Evolutionary conservation across 2,113 vertebrate genomes (phyloP), one percentile per base, ranked within the genome.

Genomic region (Talpa occidentalis): DNA sequence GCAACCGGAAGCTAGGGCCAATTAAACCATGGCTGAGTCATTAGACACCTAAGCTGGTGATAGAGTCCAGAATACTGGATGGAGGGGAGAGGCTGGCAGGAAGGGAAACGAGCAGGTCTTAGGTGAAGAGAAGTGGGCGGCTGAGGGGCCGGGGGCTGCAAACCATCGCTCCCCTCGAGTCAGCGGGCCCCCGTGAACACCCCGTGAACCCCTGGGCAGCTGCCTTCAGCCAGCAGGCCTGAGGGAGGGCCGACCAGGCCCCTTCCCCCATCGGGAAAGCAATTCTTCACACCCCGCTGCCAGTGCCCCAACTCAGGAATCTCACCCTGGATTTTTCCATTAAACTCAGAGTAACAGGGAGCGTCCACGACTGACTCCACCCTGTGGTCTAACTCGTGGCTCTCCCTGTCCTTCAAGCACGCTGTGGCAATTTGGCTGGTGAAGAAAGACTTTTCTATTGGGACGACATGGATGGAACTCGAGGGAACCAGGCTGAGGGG

Each of bases 31-130:
- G 42, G 37, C 73, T 92, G 84, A 80, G 73, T 85, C 76, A 91
- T 88, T 92, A 89, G 73, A 92, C 74, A 85, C 67, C 59, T 91
- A 91, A 95, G 67, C 64, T 95, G 59, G 84, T 94, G 91, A 85
- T 70, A 77, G 37, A 88, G 60, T 26, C 37, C 52, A 89, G 52
- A 87, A 87, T 88, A 78, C 30, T 83, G 90, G 28, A 32, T 66
- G 56, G 30, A 83, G 37, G 62, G 86, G 59, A 80, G 19, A 85
- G 37, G 35, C 60, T 17, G 28, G 73, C 60, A 62, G 42, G 60
- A 82, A 80, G 64, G 66, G 37, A 91, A 80, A 80, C 59, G 91
- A 56, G 54, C 52, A 81, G 19, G 22, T 70, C 24, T 83, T n/a
- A 32, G n/a, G 24, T 78, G 66, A 70, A 59, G 28, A 72, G 54